These are phyloP conservation scores for Psittacus erithacus DNA, from an alignment of 2,113 vertebrate genomes.

Conservation along the genomic window DNA sequence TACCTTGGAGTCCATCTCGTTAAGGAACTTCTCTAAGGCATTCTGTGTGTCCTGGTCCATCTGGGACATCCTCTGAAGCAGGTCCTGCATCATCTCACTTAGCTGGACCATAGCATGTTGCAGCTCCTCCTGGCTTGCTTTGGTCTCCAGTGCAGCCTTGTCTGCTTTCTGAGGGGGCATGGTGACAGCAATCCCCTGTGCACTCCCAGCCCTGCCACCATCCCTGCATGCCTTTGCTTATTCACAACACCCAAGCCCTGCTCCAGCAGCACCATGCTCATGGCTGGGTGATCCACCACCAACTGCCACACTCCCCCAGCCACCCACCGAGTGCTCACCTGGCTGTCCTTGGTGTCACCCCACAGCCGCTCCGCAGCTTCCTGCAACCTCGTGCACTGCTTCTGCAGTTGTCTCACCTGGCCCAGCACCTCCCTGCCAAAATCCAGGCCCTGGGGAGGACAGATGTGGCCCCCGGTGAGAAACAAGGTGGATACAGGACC, in stretches of 20 bases:
- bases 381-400: conserved; percentile 24
- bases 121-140: conserved; percentile 55
- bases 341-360: background rate
- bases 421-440: conserved; percentile 10
- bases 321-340: background rate
- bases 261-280: conserved; percentile 34
- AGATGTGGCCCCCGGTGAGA: background rate
- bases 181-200: background rate
- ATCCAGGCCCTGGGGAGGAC: conserved; percentile 26
- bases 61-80: conserved; percentile 55
- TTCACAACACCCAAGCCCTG: conserved; percentile 54
- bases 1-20: conserved; percentile 61
- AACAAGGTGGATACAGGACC: background rate
- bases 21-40: conserved; percentile 42
- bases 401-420: conserved; percentile 25
- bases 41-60: conserved; percentile 65
- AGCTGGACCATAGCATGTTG: conserved; percentile 34
- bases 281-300: conserved; percentile 23
- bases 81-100: conserved; percentile 52
- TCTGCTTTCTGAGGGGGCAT: conserved; percentile 67
- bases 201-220: no score
- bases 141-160: conserved; percentile 26
- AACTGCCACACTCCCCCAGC: background rate
- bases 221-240: background rate
- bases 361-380: background rate